phyloP scores from a whole-genome alignment of 2,888 invertebrate genomes.

The Dicyrtomina minuta region DNA sequence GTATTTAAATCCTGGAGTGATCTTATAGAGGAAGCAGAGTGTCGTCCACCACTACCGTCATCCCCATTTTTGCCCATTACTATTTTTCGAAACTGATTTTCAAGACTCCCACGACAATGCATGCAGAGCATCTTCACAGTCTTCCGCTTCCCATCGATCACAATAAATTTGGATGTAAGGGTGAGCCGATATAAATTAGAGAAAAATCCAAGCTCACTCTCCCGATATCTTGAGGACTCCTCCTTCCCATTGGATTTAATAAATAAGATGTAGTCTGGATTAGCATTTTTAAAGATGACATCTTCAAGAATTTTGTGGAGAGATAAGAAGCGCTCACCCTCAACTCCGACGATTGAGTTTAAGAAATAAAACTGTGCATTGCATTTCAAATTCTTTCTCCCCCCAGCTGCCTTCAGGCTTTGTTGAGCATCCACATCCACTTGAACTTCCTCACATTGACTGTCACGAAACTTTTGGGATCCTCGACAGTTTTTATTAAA shows the following conservation, averaged over 20 bases:
- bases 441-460: no score
- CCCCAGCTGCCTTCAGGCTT: no score
- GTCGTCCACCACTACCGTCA: neutral
- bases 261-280: slow-evolving; percentile 17
- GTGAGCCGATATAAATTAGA: slow-evolving; percentile 21
- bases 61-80: neutral
- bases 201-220: slow-evolving; percentile 20
- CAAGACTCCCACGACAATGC: slow-evolving; percentile 10
- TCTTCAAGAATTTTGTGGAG: slow-evolving; percentile 21
- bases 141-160: slow-evolving; percentile 4
- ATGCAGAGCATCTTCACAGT: slow-evolving; percentile 16
- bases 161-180: slow-evolving; percentile 19
- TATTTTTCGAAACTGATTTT: no score
- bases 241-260: neutral
- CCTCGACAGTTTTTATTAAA: no score
- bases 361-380: slow-evolving; percentile 17
- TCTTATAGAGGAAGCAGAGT: neutral
- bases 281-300: neutral
- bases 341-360: slow-evolving; percentile 7
- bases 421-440: no score
- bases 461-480: no score
- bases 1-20: slow-evolving; percentile 2
- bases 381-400: neutral
- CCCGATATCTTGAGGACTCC: neutral
- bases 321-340: neutral